Evolutionary conservation across 2,797 vertebrate species (phyloP).

Genomic region (Sorex maritimensis): DNA sequence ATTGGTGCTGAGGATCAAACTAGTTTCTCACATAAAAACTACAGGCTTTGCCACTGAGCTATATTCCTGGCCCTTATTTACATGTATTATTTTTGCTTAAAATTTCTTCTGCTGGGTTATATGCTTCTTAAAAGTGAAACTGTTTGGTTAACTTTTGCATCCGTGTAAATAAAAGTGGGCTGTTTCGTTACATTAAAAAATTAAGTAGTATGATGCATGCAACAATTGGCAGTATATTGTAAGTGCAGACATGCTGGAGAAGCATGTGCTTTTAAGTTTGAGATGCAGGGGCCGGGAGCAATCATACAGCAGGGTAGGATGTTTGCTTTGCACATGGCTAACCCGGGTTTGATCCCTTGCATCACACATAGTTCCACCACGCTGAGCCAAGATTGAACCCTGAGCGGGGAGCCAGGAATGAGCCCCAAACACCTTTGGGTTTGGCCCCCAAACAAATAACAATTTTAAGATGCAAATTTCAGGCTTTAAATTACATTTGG

Average conservation of each 20-base stretch:
- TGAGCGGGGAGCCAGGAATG: no score
- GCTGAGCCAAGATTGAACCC: no score
- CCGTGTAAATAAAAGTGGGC: background rate
- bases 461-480: no score
- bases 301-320: no score
- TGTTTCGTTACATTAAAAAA: background rate
- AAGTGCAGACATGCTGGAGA: background rate
- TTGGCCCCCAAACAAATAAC: no score
- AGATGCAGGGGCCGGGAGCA: background rate
- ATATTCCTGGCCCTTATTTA: background rate
- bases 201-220: background rate
- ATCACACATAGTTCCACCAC: no score
- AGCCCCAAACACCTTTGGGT: no score
- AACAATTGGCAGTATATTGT: background rate
- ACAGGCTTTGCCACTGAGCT: no score
- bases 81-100: slow-evolving; percentile 21
- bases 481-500: background rate
- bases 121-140: background rate
- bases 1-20: no score
- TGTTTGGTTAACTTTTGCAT: background rate
- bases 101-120: background rate
- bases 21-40: no score
- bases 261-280: slow-evolving; percentile 1
- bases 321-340: no score
- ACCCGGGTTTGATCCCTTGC: no score